Evolutionary conservation across 2,797 vertebrate species (phyloP), one percentile per base, ranked within the genome.

Genomic region (Urophycis tenuis): DNA sequence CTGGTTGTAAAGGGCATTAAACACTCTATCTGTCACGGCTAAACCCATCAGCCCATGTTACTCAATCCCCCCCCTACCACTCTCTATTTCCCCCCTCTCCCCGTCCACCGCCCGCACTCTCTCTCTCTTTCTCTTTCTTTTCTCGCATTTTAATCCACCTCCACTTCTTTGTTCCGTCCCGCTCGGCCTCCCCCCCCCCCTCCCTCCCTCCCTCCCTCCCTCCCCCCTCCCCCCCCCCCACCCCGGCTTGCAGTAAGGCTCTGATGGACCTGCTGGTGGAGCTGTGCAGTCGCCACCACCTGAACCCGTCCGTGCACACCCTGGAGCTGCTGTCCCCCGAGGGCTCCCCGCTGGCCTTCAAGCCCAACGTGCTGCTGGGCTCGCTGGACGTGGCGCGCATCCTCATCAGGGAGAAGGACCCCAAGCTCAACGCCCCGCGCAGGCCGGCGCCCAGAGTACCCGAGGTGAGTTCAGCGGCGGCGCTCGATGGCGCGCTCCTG

Each of bases 201-300:
- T 72, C 78, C 85, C 80, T 72, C 78, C 81, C 77, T 67, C 79
- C 78, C 82, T 78, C 77, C 22, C 81, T 71, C 78, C 69, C 77
- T 71, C 31, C 53, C 22, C 31, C 53, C 22, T 69, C 77, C 76
- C 72, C 72, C 76, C 60, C 75, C 76, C 67, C 76, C 31, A 39
- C 81, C 72, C 9, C 74, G 81, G 81, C 79, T 77, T 81, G 74
- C 91, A 99, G 97, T 89, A 96, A 96, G 89, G 96, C 97, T 60
- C 93, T 99, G 92, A 98, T 99, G 97, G 98, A 99, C 91, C 84
- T 99, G 0, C 89, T 99, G 90, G 95, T 99, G 29, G 96, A 99
- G 67, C 89, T 98, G 77, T 99, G 97, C 82, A 94, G 95, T 86
- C 93, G 92, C 77, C 92, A 97, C 87, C 97, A 85, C 86, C 92